Base-by-base conservation (phyloP, 2,888 invertebrate genomes). In the Leptinotarsa juncta region DNA sequence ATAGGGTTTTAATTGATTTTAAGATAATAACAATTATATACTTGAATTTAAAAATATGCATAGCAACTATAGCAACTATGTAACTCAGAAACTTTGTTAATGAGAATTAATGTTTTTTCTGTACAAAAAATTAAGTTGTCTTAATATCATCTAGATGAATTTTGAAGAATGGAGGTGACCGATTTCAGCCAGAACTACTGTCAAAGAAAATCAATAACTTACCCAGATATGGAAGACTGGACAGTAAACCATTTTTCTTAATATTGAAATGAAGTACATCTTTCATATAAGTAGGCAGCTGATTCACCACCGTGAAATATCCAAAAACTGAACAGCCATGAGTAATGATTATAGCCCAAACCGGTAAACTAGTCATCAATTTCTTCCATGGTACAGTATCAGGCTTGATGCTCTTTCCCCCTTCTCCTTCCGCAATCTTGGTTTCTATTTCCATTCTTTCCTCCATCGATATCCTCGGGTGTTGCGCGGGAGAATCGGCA, bases 281-380 rank as follows among this genome's bases (percentile, higher is more conserved):
- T 86, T 95, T 93, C 92, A 96, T 94, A 87, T 94, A 96, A 2
- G 94, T 95, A 7, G 96, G 96, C 83, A 96, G 90, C 84, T 96
- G 96, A 88, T 96, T 95, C 80, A 96, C 93, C 50, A 96, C 94
- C 15, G 95, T 96, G 88, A 96, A 96, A 89, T 95, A 96, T 0
- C 96, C 94, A 88, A 95, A 96, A 67, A 96, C 95, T 7, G 95
- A 95, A 72, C 94, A 92, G 0, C 92, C 94, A 85, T 96, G 96
- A 0, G 95, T 94, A 73, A 96, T 87, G 79, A 96, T 91, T 84
- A 96, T 95, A 16, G 96, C 95, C 95, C 95, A 96, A 5, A 96
- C 96, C 0, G 95, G 94, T 0, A 90, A 84, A 0, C 95, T 95
- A 1, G 90, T 89, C 60, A 96, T 86, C 81, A 96, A 89, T 23